Conservation (phyloP, 2,113 vertebrate species). For the Oophaga pumilio region DNA sequence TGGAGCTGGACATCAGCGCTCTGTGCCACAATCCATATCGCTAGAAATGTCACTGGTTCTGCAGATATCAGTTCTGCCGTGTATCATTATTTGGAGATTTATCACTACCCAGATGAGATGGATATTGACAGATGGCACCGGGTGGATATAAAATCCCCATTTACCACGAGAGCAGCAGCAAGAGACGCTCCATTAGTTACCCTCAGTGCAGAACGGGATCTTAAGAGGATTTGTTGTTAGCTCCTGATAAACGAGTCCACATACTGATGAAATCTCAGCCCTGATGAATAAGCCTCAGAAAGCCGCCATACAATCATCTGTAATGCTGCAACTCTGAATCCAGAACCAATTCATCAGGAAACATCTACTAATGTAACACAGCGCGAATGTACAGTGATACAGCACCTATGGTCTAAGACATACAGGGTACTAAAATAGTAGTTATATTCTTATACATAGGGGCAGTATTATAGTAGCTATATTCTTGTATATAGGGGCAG, state of each 20-base stretch:
- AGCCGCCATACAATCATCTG: background rate
- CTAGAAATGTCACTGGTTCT: background rate
- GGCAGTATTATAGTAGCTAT: background rate
- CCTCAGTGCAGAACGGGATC: background rate
- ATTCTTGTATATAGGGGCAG: background rate
- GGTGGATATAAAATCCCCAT: slow-evolving; percentile 2
- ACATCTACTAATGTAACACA: too few species aligned
- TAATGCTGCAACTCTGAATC: background rate
- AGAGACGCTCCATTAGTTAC: background rate
- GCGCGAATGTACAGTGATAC: background rate
- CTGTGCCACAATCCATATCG: background rate
- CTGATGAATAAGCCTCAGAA: background rate
- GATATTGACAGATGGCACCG: slow-evolving; percentile 20
- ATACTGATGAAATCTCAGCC: background rate
- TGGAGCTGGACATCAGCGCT: too few species aligned
- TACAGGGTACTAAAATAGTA: background rate
- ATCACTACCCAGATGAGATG: slow-evolving; percentile 9
- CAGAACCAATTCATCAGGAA: background rate
- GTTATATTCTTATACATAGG: slow-evolving; percentile 5
- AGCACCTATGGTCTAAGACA: background rate
- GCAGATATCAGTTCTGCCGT: background rate
- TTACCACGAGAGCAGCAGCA: background rate
- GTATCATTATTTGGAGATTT: background rate
- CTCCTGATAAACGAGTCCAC: background rate
- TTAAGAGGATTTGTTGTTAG: slow-evolving; percentile 13